A percentile compares a stretch with the other conserved stretches of the same genome.
Evolutionary conservation across 2,797 vertebrate species (phyloP).

Genomic region (Argyrosomus regius): DNA sequence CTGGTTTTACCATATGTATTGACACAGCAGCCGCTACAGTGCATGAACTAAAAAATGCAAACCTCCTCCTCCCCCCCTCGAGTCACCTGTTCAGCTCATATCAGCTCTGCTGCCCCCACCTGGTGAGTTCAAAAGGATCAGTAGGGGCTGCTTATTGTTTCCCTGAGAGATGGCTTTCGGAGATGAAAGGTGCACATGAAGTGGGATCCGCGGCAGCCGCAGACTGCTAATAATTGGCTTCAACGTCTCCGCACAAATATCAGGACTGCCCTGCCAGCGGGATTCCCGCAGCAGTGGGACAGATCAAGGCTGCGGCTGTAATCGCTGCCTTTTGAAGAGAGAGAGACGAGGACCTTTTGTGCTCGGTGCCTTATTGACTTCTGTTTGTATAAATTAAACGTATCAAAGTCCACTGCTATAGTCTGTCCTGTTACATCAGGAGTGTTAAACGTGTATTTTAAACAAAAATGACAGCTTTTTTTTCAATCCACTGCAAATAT

Average conservation of each 20-base stretch:
- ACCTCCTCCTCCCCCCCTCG: no score
- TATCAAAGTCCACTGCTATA: conserved; percentile 23
- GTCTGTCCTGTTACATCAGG: conserved; percentile 34
- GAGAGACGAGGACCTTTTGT: conserved; percentile 2
- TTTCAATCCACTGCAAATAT: background rate
- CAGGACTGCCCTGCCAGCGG: conserved; percentile 51
- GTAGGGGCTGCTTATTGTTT: conserved; percentile 62
- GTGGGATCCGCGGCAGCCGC: conserved; percentile 46
- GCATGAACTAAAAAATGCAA: conserved; percentile 23
- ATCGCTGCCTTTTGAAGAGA: conserved; percentile 67
- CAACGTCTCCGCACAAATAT: conserved; percentile 45
- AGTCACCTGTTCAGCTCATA: conserved; percentile 57
- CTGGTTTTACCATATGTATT: conserved; percentile 45
- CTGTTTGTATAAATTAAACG: conserved; percentile 47
- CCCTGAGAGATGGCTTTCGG: conserved; percentile 63
- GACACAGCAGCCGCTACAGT: conserved; percentile 26
- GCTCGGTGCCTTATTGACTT: conserved; percentile 44
- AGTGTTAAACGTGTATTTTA: conserved; percentile 1
- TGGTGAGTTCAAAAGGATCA: conserved; percentile 66
- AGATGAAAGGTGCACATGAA: conserved; percentile 77
- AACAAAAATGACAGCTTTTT: background rate
- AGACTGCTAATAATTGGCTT: conserved; percentile 60
- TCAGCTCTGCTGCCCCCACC: conserved; percentile 61
- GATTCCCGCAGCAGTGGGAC: conserved; percentile 29
- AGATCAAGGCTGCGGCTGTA: conserved; percentile 61